These are phyloP conservation scores for Epinotia demarniana DNA, from an alignment of 2,888 invertebrate species.

Conservation along the genomic window DNA sequence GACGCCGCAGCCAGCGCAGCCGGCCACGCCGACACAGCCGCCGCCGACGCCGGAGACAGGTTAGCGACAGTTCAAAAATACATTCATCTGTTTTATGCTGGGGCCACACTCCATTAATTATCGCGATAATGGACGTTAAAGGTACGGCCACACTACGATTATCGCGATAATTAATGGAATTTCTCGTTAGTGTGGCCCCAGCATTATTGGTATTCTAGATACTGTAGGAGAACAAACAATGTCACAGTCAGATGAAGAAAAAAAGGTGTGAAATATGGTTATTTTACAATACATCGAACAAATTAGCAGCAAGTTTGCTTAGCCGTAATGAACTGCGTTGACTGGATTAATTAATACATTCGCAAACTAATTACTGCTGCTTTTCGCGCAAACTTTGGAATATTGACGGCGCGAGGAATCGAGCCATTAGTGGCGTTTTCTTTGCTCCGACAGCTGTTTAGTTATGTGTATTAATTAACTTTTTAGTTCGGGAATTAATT, in stretches of 20 bases:
- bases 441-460: neutral
- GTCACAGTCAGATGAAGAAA: too few species aligned
- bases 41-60: constrained; percentile 74
- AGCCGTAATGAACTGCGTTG: constrained; percentile 22
- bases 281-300: constrained; percentile 6
- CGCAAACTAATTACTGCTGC: constrained; percentile 9
- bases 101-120: too few species aligned
- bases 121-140: too few species aligned
- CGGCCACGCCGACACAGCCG: constrained; percentile 69
- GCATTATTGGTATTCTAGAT: too few species aligned
- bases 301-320: constrained; percentile 23
- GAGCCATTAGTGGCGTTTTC: constrained; percentile 14
- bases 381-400: constrained; percentile 15
- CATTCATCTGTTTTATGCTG: neutral
- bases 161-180: too few species aligned
- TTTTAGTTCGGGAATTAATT: neutral
- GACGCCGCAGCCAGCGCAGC: constrained; percentile 56
- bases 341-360: constrained; percentile 29
- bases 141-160: too few species aligned
- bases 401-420: constrained; percentile 14
- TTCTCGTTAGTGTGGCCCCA: too few species aligned
- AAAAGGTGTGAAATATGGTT: too few species aligned
- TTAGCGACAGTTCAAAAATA: constrained; percentile 54
- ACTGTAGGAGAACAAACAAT: too few species aligned
- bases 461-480: neutral